Percentiles rank a stretch among this genome's conserved stretches.
Evolutionary conservation across 2,888 invertebrate genomes (phyloP).

Genomic region (Cosmia pyralina): DNA sequence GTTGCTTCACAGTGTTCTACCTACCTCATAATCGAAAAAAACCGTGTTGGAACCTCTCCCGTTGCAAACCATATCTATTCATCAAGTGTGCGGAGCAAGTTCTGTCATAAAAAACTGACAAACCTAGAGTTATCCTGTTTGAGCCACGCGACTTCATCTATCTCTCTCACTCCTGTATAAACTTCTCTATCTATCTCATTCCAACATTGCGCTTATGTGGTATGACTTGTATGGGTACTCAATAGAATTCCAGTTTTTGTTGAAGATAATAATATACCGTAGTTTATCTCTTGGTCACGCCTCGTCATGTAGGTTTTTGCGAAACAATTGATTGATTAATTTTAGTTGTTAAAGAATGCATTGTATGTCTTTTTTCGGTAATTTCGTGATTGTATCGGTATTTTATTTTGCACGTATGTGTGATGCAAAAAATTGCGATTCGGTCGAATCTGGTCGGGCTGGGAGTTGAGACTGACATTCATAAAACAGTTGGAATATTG

Average conservation of each 20-base stretch:
- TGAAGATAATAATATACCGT: constrained; percentile 55
- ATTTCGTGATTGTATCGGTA: constrained; percentile 10
- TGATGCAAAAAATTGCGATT: not conserved
- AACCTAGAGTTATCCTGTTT: constrained; percentile 50
- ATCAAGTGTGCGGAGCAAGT: constrained; percentile 58
- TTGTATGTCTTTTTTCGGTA: constrained; percentile 32
- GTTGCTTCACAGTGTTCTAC: constrained; percentile 30
- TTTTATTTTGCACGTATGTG: constrained; percentile 9
- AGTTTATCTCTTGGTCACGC: constrained; percentile 55
- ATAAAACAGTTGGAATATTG: not conserved
- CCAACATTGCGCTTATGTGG: constrained; percentile 66
- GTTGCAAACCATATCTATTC: constrained; percentile 34
- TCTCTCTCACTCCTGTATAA: constrained; percentile 46
- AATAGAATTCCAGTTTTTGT: constrained; percentile 66
- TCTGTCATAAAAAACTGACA: constrained; percentile 54
- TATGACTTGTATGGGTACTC: constrained; percentile 60
- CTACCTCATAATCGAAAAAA: constrained; percentile 35
- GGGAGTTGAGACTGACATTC: not conserved
- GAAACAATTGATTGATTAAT: constrained; percentile 46
- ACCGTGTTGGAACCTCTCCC: constrained; percentile 30
- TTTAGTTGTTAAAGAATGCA: constrained; percentile 40
- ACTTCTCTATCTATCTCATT: constrained; percentile 55
- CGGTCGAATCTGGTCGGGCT: not conserved
- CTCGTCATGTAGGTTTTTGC: constrained; percentile 45
- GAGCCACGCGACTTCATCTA: constrained; percentile 62